phyloP scores from a whole-genome alignment of 2,888 invertebrate species.

The Amphimallon solstitiale region DNA sequence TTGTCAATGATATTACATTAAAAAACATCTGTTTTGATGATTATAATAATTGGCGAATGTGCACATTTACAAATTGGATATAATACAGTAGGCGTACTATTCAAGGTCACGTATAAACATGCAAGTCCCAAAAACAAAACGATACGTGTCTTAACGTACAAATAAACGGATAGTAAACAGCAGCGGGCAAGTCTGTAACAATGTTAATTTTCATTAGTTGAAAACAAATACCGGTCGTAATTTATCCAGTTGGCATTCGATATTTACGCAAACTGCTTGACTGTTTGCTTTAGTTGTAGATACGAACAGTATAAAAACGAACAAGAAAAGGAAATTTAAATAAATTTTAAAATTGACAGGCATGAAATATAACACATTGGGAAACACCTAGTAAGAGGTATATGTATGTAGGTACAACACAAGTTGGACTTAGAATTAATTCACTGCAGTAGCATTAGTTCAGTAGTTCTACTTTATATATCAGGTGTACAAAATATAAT shows the following conservation, averaged over 20 bases:
- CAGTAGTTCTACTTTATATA: too few relatives aligned
- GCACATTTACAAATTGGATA: neutral
- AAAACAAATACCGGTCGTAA: constrained; percentile 25
- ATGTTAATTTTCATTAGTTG: constrained; percentile 24
- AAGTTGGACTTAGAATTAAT: too few relatives aligned
- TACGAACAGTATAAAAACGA: too few relatives aligned
- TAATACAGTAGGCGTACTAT: constrained; percentile 6
- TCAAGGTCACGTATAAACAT: constrained; percentile 8
- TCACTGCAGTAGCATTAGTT: too few relatives aligned
- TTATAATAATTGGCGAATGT: neutral
- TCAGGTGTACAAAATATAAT: too few relatives aligned
- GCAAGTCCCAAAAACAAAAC: constrained; percentile 20
- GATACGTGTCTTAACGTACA: constrained; percentile 23
- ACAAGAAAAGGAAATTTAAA: neutral
- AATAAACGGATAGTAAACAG: constrained; percentile 4
- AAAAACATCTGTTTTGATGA: constrained; percentile 4
- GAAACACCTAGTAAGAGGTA: too few relatives aligned
- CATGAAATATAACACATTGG: neutral
- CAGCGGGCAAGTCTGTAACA: neutral
- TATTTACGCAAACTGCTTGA: neutral
- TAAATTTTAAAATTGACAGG: neutral
- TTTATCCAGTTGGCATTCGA: constrained; percentile 4
- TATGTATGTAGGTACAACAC: too few relatives aligned
- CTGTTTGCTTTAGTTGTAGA: neutral
- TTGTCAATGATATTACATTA: too few relatives aligned